Percentiles rank a stretch among this genome's conserved stretches.
phyloP scores from a whole-genome alignment of 2,797 vertebrate species.

The Lagorchestes hirsutus region DNA sequence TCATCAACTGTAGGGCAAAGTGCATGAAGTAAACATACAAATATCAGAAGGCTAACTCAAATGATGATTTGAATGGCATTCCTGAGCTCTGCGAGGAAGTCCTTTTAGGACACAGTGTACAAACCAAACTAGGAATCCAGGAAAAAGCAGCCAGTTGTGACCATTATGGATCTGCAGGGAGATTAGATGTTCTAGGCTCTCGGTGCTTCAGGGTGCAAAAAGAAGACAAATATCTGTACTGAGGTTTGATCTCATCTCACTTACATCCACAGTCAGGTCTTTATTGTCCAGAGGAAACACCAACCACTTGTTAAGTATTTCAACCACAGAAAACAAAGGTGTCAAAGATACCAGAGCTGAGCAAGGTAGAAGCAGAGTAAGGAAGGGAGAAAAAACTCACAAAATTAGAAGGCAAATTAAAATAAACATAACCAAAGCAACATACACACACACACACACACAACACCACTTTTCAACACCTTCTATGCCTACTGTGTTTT shows the following conservation, averaged over 20 bases:
- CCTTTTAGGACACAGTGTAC: conserved; percentile 3
- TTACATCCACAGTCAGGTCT: conserved; percentile 4
- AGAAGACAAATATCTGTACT: background rate
- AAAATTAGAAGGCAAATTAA: conserved; percentile 30
- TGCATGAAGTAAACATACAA: background rate
- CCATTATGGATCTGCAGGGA: conserved; percentile 19
- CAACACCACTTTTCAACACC: background rate
- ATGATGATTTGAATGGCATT: conserved; percentile 35
- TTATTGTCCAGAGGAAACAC: conserved; percentile 26
- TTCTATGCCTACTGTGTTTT: background rate
- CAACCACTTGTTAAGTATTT: conserved; percentile 57
- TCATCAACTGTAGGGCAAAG: background rate
- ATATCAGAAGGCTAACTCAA: conserved; percentile 32
- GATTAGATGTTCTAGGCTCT: background rate
- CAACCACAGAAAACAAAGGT: conserved; percentile 32
- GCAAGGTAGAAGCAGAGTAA: conserved; percentile 34
- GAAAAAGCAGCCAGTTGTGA: background rate
- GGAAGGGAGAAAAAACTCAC: conserved; percentile 44
- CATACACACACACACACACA: background rate
- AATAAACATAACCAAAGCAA: conserved; percentile 7
- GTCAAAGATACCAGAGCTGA: conserved; percentile 54
- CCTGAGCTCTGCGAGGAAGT: background rate
- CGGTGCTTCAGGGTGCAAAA: conserved; percentile 24
- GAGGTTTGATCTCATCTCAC: background rate
- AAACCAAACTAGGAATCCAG: conserved; percentile 54